Evolutionary conservation across 1,140 invertebrate genomes (phyloP).

Genomic region (Philopotamus ludificatus): DNA sequence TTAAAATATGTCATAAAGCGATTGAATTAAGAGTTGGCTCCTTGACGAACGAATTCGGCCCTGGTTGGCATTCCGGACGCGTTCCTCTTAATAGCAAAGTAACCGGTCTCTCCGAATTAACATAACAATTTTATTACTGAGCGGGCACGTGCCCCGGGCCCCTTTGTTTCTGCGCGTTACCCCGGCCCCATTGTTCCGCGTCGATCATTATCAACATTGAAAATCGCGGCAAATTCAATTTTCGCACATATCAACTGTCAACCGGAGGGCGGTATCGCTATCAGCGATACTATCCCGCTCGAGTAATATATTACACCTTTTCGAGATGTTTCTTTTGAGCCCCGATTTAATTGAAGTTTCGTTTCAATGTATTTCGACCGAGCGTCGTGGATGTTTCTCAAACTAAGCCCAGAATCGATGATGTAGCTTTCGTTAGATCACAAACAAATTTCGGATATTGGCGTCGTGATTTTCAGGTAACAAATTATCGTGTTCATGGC

Average conservation of each 20-base stretch:
- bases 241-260: neutral
- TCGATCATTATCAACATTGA: neutral
- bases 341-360: neutral
- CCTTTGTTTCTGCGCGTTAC: conserved; percentile 15
- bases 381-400: too few relatives aligned
- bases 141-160: conserved; percentile 14
- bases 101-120: conserved; percentile 23
- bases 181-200: neutral
- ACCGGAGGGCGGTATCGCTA: neutral
- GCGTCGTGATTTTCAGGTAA: neutral
- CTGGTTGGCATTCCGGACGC: conserved; percentile 6
- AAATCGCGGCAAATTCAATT: neutral
- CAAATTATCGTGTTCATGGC: neutral
- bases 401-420: too few relatives aligned
- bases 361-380: neutral
- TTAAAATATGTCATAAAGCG: neutral
- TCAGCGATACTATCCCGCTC: neutral
- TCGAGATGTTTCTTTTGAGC: neutral
- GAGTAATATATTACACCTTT: neutral
- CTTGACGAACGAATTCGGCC: neutral
- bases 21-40: neutral
- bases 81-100: conserved; percentile 19
- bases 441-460: neutral
- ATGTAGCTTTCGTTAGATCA: too few relatives aligned
- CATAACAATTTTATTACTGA: conserved; percentile 28